These are phyloP conservation scores for Nipponacmea schrenckii DNA, from an alignment of 2,888 invertebrate species.

Conservation along the genomic window DNA sequence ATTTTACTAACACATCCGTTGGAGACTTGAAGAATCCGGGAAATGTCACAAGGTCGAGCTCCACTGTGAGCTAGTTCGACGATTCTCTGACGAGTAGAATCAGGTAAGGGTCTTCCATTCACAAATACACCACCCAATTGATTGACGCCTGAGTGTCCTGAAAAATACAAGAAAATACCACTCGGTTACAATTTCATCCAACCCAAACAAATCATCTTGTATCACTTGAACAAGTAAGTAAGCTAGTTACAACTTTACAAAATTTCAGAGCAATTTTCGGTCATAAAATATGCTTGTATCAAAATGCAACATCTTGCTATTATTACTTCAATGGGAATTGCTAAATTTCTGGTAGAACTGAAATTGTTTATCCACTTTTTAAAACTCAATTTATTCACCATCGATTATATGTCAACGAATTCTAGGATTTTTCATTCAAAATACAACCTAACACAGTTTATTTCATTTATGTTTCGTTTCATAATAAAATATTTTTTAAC, in stretches of 20 bases:
- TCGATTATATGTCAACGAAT: not conserved
- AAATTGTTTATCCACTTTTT: too few relatives aligned
- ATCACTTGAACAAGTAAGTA: too few relatives aligned
- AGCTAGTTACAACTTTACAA: too few relatives aligned
- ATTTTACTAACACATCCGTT: slow-evolving; percentile 98
- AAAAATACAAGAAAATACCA: slow-evolving; percentile 21
- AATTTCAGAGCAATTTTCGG: too few relatives aligned
- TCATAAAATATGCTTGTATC: too few relatives aligned
- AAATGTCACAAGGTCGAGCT: slow-evolving; percentile 95
- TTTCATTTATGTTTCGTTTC: not conserved
- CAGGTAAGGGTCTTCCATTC: slow-evolving; percentile 94
- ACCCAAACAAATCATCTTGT: not conserved
- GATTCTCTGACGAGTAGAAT: slow-evolving; percentile 90
- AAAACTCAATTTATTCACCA: not conserved
- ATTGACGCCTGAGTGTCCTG: slow-evolving; percentile 97
- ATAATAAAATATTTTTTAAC: not conserved
- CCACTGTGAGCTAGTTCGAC: slow-evolving; percentile 94
- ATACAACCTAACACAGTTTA: not conserved
- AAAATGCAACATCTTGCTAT: too few relatives aligned
- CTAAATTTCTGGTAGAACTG: too few relatives aligned
- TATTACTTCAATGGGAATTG: too few relatives aligned
- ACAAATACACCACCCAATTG: slow-evolving; percentile 97
- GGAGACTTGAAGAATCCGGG: slow-evolving; percentile 91
- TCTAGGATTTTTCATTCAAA: not conserved
- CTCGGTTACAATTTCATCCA: not conserved